A percentile compares a stretch with the other conserved stretches of the same genome.
Conservation (phyloP, 2,113 vertebrate genomes). For the Notarius lentiginosus region DNA sequence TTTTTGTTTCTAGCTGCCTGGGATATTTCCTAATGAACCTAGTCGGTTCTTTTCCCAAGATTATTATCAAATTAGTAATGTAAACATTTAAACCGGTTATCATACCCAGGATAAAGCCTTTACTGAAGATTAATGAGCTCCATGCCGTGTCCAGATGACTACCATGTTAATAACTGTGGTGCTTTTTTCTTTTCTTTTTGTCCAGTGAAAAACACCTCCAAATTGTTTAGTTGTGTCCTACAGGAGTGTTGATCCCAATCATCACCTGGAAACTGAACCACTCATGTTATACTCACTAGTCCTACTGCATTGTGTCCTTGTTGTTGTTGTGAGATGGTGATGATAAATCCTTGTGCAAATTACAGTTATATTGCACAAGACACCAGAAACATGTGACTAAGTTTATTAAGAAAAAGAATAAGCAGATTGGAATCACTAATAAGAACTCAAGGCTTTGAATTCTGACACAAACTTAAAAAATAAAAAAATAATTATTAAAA, state of each 20-base stretch:
- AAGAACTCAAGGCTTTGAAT: neutral
- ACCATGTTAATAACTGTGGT: neutral
- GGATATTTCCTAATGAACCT: neutral
- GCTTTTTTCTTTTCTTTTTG: too few species aligned
- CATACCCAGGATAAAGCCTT: neutral
- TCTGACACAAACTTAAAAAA: neutral
- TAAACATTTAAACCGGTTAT: neutral
- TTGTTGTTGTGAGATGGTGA: neutral
- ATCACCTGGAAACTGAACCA: neutral
- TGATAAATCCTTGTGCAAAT: neutral
- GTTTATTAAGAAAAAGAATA: neutral
- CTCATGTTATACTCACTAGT: neutral
- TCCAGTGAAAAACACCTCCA: neutral
- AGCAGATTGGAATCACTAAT: neutral
- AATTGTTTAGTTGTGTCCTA: neutral
- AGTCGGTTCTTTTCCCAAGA: too few species aligned
- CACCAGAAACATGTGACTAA: neutral
- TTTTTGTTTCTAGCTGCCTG: neutral
- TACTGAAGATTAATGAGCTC: neutral
- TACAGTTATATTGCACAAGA: neutral
- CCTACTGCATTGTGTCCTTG: neutral
- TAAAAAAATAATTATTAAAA: neutral
- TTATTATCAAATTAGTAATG: neutral
- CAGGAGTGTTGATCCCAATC: neutral
- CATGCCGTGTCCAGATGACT: neutral